These are phyloP conservation scores for Tor tambroides DNA, from an alignment of 2,113 vertebrate species.

Conservation along the genomic window DNA sequence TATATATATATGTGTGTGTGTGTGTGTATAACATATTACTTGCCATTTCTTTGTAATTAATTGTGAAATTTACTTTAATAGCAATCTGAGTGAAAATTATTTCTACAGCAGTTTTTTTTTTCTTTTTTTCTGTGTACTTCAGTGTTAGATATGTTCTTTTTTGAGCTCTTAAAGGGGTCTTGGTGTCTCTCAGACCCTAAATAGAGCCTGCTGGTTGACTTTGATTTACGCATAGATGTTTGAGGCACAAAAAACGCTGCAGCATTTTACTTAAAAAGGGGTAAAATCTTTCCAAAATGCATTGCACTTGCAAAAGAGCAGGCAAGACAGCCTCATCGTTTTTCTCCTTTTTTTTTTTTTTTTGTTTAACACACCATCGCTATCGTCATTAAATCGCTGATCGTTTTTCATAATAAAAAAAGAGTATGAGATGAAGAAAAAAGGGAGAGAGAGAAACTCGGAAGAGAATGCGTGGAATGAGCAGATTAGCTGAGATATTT, in stretches of 20 bases:
- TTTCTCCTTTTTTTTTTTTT: constrained; percentile 4
- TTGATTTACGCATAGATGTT: not conserved
- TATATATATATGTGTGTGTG: too few relatives aligned
- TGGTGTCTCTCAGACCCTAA: not conserved
- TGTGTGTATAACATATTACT: too few relatives aligned
- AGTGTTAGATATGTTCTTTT: not conserved
- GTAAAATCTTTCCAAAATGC: constrained; percentile 13
- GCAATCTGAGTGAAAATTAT: not conserved
- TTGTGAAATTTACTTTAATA: not conserved
- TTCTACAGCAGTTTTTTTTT: too few relatives aligned
- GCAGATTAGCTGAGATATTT: constrained; percentile 81
- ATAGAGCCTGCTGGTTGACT: not conserved
- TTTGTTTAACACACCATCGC: constrained; percentile 42
- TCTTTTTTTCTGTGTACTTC: not conserved
- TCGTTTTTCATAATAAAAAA: constrained; percentile 65
- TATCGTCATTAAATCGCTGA: constrained; percentile 52
- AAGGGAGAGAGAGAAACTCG: constrained; percentile 62
- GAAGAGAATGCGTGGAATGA: constrained; percentile 67
- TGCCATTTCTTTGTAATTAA: too few relatives aligned
- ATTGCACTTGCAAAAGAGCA: constrained; percentile 26
- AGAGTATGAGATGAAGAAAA: constrained; percentile 59
- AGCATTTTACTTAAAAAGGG: not conserved
- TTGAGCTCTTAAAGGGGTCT: not conserved
- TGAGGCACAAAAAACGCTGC: not conserved
- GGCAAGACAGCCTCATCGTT: constrained; percentile 13